Evolutionary conservation across 2,113 vertebrate genomes (phyloP).

Genomic region (Dicerorhinus sumatrensis): DNA sequence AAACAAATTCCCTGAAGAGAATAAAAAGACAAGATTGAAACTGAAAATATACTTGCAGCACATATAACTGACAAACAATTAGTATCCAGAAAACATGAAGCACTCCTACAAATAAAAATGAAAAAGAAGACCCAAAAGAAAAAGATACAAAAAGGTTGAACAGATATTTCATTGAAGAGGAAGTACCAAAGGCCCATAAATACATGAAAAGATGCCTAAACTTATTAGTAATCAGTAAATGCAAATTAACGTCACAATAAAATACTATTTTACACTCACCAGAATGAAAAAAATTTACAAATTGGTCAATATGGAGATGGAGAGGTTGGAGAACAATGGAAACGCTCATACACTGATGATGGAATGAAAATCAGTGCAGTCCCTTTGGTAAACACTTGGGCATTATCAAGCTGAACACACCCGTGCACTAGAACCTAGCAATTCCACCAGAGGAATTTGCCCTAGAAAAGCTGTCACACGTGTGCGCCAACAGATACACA

Average conservation of each 20-base stretch:
- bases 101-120: background rate
- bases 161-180: background rate
- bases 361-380: background rate
- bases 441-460: background rate
- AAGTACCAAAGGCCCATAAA: background rate
- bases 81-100: background rate
- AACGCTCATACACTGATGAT: background rate
- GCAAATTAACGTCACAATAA: background rate
- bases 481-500: background rate
- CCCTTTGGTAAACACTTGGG: background rate
- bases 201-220: background rate
- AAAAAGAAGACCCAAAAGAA: background rate
- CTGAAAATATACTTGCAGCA: background rate
- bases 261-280: background rate
- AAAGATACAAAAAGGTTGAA: background rate
- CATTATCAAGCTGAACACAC: background rate
- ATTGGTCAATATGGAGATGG: background rate
- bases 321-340: background rate
- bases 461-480: background rate
- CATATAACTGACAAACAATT: background rate
- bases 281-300: background rate
- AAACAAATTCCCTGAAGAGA: background rate
- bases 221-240: background rate
- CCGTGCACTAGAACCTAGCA: background rate
- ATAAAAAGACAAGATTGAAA: background rate